phyloP scores from a whole-genome alignment of 1,140 invertebrate genomes.

The Anadara kagoshimensis region DNA sequence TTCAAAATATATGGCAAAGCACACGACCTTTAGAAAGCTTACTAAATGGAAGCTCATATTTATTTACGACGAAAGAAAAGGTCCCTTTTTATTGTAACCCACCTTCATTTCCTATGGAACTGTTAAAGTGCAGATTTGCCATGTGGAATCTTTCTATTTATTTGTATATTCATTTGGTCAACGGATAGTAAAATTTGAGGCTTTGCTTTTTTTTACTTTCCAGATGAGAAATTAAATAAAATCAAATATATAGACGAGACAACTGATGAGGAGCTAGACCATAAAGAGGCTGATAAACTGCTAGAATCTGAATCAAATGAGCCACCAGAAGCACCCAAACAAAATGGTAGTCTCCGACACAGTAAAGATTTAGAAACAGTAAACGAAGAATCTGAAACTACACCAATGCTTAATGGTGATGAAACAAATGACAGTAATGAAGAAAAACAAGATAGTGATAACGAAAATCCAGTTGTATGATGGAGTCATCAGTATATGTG shows the following conservation, averaged over 20 bases:
- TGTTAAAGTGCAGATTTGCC: neutral
- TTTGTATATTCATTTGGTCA: too few relatives aligned
- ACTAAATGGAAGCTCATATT: too few relatives aligned
- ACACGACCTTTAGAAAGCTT: neutral
- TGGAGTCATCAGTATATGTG: too few relatives aligned
- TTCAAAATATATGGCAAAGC: neutral
- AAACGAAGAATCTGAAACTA: neutral
- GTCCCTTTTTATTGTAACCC: too few relatives aligned
- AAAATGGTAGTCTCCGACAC: neutral
- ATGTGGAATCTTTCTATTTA: too few relatives aligned
- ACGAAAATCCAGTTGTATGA: too few relatives aligned
- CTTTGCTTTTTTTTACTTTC: neutral
- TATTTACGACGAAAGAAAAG: too few relatives aligned
- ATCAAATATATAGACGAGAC: constrained; percentile 37
- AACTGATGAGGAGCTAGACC: constrained; percentile 25
- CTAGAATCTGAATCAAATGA: neutral
- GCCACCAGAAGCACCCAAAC: neutral
- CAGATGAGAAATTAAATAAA: constrained; percentile 2
- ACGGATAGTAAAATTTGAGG: too few relatives aligned
- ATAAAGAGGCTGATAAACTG: constrained; percentile 15
- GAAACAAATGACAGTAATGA: too few relatives aligned
- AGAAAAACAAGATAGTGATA: too few relatives aligned
- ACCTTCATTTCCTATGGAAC: too few relatives aligned
- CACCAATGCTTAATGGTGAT: neutral
- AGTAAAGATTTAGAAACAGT: neutral